Percentiles rank a stretch among this genome's conserved stretches.
These are phyloP conservation scores for Blomia tropicalis DNA, from an alignment of 2,888 invertebrate genomes.

Conservation along the genomic window DNA sequence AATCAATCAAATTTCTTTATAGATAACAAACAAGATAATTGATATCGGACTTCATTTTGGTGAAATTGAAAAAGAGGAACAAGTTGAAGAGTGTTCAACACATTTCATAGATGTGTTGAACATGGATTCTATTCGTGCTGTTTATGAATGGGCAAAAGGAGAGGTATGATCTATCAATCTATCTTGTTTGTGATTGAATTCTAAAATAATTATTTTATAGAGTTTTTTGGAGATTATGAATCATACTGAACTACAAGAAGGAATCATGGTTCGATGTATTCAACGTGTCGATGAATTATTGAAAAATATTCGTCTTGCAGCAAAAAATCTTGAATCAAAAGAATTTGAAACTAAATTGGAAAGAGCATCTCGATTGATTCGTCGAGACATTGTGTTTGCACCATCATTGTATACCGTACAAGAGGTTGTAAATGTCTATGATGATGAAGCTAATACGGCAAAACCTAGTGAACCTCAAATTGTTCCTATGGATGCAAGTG, in stretches of 20 bases:
- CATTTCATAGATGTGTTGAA: slow-evolving; percentile 52
- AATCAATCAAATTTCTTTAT: slow-evolving; percentile 24
- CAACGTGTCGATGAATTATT: slow-evolving; percentile 86
- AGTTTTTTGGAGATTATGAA: slow-evolving; percentile 85
- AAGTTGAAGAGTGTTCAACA: slow-evolving; percentile 40
- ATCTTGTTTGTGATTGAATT: slow-evolving; percentile 36
- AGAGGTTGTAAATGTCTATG: not conserved
- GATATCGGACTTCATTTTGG: slow-evolving; percentile 52
- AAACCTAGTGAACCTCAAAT: not conserved
- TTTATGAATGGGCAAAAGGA: slow-evolving; percentile 87
- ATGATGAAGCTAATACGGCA: not conserved
- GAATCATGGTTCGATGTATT: slow-evolving; percentile 89
- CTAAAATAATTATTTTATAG: slow-evolving; percentile 51
- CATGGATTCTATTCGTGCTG: slow-evolving; percentile 80
- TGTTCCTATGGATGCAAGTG: not conserved
- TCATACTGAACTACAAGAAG: slow-evolving; percentile 86
- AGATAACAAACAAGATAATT: slow-evolving; percentile 57
- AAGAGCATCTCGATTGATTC: slow-evolving; percentile 75
- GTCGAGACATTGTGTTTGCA: slow-evolving; percentile 93
- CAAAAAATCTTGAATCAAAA: slow-evolving; percentile 80
- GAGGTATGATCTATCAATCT: slow-evolving; percentile 50
- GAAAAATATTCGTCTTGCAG: slow-evolving; percentile 76
- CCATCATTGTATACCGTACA: slow-evolving; percentile 62
- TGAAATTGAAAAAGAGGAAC: slow-evolving; percentile 47
- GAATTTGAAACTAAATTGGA: slow-evolving; percentile 83